These are phyloP conservation scores for Ostrea edulis DNA, from an alignment of 1,140 invertebrate genomes.

Conservation along the genomic window DNA sequence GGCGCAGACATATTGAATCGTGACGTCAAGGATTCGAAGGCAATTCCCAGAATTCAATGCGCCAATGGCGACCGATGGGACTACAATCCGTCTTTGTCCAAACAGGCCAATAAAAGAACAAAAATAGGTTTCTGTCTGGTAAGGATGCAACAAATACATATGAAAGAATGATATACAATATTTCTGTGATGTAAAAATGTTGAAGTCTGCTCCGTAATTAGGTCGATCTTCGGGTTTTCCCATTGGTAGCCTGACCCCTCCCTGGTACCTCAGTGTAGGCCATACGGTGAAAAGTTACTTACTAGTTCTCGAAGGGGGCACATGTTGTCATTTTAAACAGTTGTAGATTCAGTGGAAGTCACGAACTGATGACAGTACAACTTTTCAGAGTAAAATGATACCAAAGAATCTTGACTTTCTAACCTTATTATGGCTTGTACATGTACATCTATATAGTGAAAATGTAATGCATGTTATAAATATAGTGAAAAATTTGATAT, in stretches of 20 bases:
- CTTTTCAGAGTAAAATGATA: neutral
- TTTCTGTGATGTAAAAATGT: constrained; percentile 1
- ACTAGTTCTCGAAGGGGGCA: neutral
- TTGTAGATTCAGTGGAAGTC: neutral
- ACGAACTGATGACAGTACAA: neutral
- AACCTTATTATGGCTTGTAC: too few species aligned
- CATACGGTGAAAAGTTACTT: constrained; percentile 52
- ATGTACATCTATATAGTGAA: too few species aligned
- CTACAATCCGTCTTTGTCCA: constrained; percentile 57
- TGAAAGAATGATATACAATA: constrained; percentile 22
- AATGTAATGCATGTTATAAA: too few species aligned
- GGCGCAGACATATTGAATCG: constrained; percentile 50
- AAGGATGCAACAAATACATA: constrained; percentile 47
- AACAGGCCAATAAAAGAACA: constrained; percentile 47
- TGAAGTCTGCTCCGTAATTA: neutral
- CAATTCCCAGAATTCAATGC: constrained; percentile 55
- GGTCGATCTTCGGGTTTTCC: constrained; percentile 37
- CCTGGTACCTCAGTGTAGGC: constrained; percentile 54
- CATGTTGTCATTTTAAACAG: constrained; percentile 12
- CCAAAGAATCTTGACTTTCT: neutral
- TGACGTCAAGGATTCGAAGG: constrained; percentile 40
- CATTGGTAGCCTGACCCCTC: constrained; percentile 51
- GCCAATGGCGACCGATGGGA: constrained; percentile 59
- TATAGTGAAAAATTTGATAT: too few species aligned
- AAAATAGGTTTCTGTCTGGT: constrained; percentile 43